Conservation (phyloP, 2,113 vertebrate genomes). For the Myanophis thanlyinensis region DNA sequence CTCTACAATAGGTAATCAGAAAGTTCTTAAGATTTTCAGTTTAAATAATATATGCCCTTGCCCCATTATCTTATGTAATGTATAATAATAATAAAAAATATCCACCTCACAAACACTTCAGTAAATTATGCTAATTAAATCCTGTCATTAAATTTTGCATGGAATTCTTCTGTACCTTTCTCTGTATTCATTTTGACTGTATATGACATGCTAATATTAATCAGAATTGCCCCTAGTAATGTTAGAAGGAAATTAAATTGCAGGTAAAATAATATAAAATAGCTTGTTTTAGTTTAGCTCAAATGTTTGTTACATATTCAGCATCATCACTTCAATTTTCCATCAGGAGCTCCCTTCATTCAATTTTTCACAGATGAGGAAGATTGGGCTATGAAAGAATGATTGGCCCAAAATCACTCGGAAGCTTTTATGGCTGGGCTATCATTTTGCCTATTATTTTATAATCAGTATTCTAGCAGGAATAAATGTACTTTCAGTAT, state of each 20-base stretch:
- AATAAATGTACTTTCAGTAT: neutral
- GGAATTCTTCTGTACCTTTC: slow-evolving; percentile 51
- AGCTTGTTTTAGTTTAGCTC: slow-evolving; percentile 5
- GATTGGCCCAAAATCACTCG: neutral
- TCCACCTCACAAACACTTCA: slow-evolving; percentile 51
- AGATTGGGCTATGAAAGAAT: neutral
- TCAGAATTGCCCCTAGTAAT: slow-evolving; percentile 40
- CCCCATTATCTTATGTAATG: slow-evolving; percentile 50
- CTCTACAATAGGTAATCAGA: slow-evolving; percentile 62
- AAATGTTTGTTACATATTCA: slow-evolving; percentile 19
- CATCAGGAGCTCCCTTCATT: neutral
- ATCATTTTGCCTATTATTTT: neutral
- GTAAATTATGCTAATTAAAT: slow-evolving; percentile 62
- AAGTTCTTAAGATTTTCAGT: slow-evolving; percentile 50
- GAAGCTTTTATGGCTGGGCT: neutral
- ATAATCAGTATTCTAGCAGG: neutral
- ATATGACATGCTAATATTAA: slow-evolving; percentile 10
- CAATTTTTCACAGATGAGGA: neutral
- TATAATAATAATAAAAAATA: slow-evolving; percentile 58
- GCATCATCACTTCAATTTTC: neutral
- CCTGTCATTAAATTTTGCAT: slow-evolving; percentile 60
- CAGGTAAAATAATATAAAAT: slow-evolving; percentile 30
- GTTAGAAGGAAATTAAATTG: slow-evolving; percentile 51
- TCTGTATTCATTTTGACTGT: slow-evolving; percentile 55
- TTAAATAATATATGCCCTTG: slow-evolving; percentile 49